A percentile compares a stretch with the other conserved stretches of the same genome.
These are phyloP conservation scores for Tetragnatha montana DNA, from an alignment of 2,888 invertebrate species.

Conservation along the genomic window DNA sequence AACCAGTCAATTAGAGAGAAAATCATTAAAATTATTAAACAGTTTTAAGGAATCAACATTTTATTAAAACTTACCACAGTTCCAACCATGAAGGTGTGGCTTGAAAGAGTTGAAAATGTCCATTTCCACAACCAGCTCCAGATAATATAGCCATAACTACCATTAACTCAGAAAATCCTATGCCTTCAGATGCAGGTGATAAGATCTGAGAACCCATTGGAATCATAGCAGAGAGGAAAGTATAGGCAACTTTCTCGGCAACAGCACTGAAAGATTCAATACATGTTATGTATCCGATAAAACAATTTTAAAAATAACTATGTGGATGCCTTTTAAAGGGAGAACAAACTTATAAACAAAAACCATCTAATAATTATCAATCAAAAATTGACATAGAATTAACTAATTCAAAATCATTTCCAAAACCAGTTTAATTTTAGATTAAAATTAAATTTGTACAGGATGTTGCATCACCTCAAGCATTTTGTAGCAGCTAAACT, in stretches of 20 bases:
- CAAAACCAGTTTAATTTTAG: too few relatives aligned
- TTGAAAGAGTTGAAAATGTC: constrained; percentile 87
- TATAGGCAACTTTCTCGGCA: constrained; percentile 81
- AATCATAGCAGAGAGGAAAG: constrained; percentile 84
- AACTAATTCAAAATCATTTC: too few relatives aligned
- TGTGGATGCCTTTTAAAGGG: too few relatives aligned
- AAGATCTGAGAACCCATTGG: constrained; percentile 84
- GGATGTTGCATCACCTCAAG: too few relatives aligned
- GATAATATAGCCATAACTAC: constrained; percentile 88
- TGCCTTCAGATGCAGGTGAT: constrained; percentile 81
- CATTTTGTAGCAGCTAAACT: too few relatives aligned
- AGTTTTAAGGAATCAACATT: background rate
- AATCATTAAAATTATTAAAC: background rate
- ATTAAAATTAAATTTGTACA: too few relatives aligned
- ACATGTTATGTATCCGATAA: background rate
- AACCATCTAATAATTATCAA: too few relatives aligned
- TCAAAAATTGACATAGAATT: too few relatives aligned
- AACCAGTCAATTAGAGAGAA: background rate
- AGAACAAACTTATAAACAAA: too few relatives aligned
- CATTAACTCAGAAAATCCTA: constrained; percentile 87
- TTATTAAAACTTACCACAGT: constrained; percentile 73
- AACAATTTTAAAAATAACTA: too few relatives aligned
- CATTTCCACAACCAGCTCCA: constrained; percentile 87
- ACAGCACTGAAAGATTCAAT: constrained; percentile 74
- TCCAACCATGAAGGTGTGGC: constrained; percentile 88